Evolutionary conservation across 2,888 invertebrate species (phyloP).

Genomic region (Linnaemya vulpina): DNA sequence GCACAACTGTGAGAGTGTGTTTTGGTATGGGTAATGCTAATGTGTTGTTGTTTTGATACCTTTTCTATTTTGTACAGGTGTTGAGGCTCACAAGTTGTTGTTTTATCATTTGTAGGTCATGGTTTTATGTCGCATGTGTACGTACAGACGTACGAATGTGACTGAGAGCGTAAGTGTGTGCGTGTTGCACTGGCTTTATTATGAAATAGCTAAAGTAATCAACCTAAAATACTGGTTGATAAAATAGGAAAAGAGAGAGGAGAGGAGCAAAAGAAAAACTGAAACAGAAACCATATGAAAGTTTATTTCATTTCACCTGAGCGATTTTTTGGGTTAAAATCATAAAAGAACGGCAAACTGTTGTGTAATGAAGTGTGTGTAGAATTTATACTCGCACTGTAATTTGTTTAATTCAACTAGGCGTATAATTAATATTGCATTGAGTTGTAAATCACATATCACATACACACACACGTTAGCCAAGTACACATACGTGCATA

Average conservation of each 20-base stretch:
- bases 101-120: constrained; percentile 69
- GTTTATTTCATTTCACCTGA: constrained; percentile 44
- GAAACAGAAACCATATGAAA: constrained; percentile 47
- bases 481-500: no score
- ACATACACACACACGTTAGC: not conserved
- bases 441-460: not conserved
- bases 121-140: constrained; percentile 47
- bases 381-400: constrained; percentile 33
- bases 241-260: constrained; percentile 7
- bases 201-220: constrained; percentile 48
- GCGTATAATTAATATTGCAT: constrained; percentile 58
- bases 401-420: constrained; percentile 24
- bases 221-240: constrained; percentile 9
- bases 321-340: constrained; percentile 54
- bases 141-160: not conserved
- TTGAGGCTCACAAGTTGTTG: constrained; percentile 51
- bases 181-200: constrained; percentile 38
- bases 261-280: not conserved
- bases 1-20: not conserved
- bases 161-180: constrained; percentile 20
- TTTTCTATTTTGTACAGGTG: constrained; percentile 56
- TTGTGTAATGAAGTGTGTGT: constrained; percentile 17
- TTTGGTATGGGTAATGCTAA: not conserved
- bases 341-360: constrained; percentile 28
- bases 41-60: constrained; percentile 19